Evolutionary conservation across 2,888 invertebrate species (phyloP), one percentile per base, ranked within the genome.

Genomic region (Andrena bicolor): DNA sequence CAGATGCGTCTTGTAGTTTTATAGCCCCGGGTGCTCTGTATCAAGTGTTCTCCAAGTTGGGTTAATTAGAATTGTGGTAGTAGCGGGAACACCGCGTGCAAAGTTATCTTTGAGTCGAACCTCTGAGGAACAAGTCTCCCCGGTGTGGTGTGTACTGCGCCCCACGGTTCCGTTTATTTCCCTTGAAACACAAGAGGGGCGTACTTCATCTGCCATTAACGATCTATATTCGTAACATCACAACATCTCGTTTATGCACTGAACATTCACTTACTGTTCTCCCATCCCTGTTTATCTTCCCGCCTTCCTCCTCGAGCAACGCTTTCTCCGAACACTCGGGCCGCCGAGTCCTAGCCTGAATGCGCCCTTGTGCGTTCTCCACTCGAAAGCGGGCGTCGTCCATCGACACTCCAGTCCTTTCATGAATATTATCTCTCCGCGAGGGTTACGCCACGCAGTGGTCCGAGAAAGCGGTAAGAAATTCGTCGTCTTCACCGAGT

Each of bases 171-270:
- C 10, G 49, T 68, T 75, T 68, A 51, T 69, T 75, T 35, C 26
- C 13, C 13, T 63, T 7, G 7, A 4, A 48, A 6, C 58, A 2
- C n/a, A 28, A 2, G n/a, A 16, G 20, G n/a, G 2, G 7, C n/a
- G 13, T 16, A 13, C 2, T 3, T n/a, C 16, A 30, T 16, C 16
- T 13, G 16, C 41, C 65, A 35, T 77, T 51, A 35, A 26, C 28
- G 16, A 30, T 63, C 71, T 70, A 56, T 51, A 41, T 74, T 76
- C 56, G 3, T 7, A 74, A 32, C 64, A 10, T 58, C 75, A 28
- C 74, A 61, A 60, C 56, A 53, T 72, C 32, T 53, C 20, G 23
- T 41, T 73, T 53, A 63, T 48, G 41, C 77, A 78, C 78, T 13
- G 60, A 48, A 49, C 26, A 20, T 64, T n/a, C 75, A 26, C 70